Percentiles rank a stretch among this genome's conserved stretches.
Evolutionary conservation across 2,888 invertebrate genomes (phyloP).

Genomic region (Pollenia griseotomentosa): DNA sequence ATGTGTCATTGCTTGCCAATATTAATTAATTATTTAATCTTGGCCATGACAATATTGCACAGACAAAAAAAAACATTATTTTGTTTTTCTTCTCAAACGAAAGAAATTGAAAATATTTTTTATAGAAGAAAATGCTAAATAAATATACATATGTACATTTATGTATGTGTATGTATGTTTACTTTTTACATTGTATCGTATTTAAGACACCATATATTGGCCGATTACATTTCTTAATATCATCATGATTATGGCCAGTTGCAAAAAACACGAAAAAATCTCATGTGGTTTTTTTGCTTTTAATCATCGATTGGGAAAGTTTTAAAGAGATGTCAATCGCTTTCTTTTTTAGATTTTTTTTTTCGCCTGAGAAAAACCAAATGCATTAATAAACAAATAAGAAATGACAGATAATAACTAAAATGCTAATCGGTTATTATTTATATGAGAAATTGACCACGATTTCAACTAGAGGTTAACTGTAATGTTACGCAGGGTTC

Average conservation of each 20-base stretch:
- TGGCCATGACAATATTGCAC: neutral
- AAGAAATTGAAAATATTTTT: slow-evolving; percentile 29
- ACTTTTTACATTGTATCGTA: neutral
- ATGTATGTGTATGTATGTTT: neutral
- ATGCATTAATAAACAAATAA: neutral
- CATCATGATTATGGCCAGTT: slow-evolving; percentile 24
- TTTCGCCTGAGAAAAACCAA: neutral
- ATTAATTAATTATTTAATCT: slow-evolving; percentile 59
- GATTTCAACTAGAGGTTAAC: too few species aligned
- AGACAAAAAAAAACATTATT: slow-evolving; percentile 17
- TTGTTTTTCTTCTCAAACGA: neutral
- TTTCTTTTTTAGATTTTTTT: neutral
- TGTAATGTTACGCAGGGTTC: too few species aligned
- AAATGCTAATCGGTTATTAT: neutral
- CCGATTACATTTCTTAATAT: slow-evolving; percentile 20
- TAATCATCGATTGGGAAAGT: slow-evolving; percentile 50
- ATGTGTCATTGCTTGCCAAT: slow-evolving; percentile 55
- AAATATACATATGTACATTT: too few species aligned
- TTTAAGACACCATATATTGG: slow-evolving; percentile 10
- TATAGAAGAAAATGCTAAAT: neutral
- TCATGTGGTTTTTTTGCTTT: slow-evolving; percentile 20
- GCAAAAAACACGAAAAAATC: neutral
- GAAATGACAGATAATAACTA: neutral
- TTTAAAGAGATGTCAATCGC: slow-evolving; percentile 51
- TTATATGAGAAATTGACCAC: too few species aligned